Conservation (phyloP, 2,113 vertebrate genomes). For the Pardalotus punctatus region DNA sequence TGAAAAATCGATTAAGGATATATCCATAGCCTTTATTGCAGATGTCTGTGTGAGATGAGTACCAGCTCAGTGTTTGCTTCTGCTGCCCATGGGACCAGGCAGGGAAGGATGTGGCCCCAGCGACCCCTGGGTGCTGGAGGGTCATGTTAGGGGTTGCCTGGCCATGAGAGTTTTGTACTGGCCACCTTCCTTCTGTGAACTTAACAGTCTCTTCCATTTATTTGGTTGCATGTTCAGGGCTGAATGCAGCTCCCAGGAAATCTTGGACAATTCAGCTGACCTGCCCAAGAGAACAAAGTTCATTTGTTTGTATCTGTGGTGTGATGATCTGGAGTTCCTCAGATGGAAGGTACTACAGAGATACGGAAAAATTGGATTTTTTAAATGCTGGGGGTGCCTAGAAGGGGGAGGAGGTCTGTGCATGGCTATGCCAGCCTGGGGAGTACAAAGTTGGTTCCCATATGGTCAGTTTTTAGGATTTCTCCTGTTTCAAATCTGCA, state of each 20-base stretch:
- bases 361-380: background rate
- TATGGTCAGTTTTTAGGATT: slow-evolving; percentile 27
- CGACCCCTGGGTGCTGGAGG: background rate
- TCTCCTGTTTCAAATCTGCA: slow-evolving; percentile 58
- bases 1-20: background rate
- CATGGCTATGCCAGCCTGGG: slow-evolving; percentile 14
- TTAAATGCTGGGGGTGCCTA: background rate
- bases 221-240: background rate
- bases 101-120: accelerated
- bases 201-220: background rate
- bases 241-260: background rate
- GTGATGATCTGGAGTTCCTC: background rate
- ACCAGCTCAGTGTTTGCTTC: background rate
- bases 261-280: background rate
- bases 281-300: background rate
- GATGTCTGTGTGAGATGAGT: background rate
- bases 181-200: background rate
- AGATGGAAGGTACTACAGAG: background rate
- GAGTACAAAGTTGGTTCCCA: slow-evolving; percentile 28
- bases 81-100: background rate
- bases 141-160: background rate
- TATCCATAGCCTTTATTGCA: background rate
- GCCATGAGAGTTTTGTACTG: background rate
- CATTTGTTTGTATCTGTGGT: background rate
- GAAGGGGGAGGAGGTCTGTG: background rate